Percentiles rank a stretch among this genome's conserved stretches.
These are phyloP conservation scores for Lasioglossum villosulum DNA, from an alignment of 2,888 invertebrate species.

Conservation along the genomic window DNA sequence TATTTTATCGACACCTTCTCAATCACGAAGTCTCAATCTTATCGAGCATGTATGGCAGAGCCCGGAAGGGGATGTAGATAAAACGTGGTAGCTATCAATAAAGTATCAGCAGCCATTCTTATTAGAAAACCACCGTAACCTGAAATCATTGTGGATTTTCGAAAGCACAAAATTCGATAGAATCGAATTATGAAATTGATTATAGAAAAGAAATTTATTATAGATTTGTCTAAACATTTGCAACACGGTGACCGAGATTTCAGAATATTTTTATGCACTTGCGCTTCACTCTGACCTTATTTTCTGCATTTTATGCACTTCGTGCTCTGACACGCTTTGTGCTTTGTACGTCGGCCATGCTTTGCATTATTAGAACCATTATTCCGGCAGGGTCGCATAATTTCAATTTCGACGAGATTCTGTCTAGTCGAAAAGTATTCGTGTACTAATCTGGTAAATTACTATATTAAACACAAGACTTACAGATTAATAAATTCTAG, in stretches of 20 bases:
- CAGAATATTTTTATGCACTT: background rate
- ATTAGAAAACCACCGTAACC: background rate
- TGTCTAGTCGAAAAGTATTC: background rate
- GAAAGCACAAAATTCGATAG: background rate
- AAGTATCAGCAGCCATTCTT: background rate
- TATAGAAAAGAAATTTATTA: background rate
- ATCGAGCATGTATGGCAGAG: background rate
- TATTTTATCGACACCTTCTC: conserved; percentile 16
- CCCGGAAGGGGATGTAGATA: background rate
- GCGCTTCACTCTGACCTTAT: background rate
- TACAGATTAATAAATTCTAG: too few species aligned
- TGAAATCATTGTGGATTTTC: background rate
- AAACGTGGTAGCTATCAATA: background rate
- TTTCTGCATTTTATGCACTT: background rate
- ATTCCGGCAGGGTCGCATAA: background rate
- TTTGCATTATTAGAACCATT: background rate
- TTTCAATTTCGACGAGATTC: background rate
- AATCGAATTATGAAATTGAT: background rate
- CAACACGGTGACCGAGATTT: background rate
- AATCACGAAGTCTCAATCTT: conserved; percentile 10
- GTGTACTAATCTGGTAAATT: background rate
- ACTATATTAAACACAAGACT: too few species aligned
- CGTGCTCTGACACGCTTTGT: background rate
- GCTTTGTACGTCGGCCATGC: background rate
- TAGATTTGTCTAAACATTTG: background rate